These are phyloP conservation scores for Lasioglossum villosulum DNA, from an alignment of 2,888 invertebrate species.

Conservation along the genomic window DNA sequence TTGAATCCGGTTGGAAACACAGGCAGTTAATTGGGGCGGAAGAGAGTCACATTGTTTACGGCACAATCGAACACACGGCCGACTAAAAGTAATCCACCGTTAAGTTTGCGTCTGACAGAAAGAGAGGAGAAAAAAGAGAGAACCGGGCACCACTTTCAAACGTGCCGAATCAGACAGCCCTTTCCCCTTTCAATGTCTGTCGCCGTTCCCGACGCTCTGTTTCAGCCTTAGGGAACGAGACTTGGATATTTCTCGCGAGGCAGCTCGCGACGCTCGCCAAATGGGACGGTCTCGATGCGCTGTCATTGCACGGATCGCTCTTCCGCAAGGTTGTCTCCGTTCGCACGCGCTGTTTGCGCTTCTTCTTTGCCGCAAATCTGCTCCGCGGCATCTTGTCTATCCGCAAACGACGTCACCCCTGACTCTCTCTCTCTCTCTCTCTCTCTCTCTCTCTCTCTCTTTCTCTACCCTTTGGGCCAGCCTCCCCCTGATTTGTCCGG, in stretches of 20 bases:
- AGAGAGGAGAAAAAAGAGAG: neutral
- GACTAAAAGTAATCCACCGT: neutral
- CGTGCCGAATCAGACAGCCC: neutral
- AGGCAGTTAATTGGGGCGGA: neutral
- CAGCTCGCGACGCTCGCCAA: slow-evolving; percentile 39
- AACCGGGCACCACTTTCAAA: neutral
- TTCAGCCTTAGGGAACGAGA: slow-evolving; percentile 10
- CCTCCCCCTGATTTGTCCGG: slow-evolving; percentile 29
- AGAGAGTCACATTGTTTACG: neutral
- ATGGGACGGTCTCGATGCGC: slow-evolving; percentile 41
- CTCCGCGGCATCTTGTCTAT: slow-evolving; percentile 20
- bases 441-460: neutral
- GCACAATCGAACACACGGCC: slow-evolving; percentile 1
- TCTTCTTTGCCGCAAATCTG: slow-evolving; percentile 1
- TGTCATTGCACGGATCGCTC: slow-evolving; percentile 22
- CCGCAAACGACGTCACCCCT: slow-evolving; percentile 17
- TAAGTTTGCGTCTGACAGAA: neutral
- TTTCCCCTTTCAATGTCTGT: slow-evolving; percentile 9
- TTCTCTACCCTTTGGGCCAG: neutral
- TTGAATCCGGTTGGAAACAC: neutral
- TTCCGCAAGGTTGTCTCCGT: slow-evolving; percentile 12
- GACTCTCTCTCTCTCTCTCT: neutral
- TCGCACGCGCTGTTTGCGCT: slow-evolving; percentile 36
- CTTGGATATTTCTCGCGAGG: slow-evolving; percentile 33
- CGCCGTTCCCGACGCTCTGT: neutral